Conservation (phyloP, 2,888 invertebrate species). For the Amphimallon solstitiale region DNA sequence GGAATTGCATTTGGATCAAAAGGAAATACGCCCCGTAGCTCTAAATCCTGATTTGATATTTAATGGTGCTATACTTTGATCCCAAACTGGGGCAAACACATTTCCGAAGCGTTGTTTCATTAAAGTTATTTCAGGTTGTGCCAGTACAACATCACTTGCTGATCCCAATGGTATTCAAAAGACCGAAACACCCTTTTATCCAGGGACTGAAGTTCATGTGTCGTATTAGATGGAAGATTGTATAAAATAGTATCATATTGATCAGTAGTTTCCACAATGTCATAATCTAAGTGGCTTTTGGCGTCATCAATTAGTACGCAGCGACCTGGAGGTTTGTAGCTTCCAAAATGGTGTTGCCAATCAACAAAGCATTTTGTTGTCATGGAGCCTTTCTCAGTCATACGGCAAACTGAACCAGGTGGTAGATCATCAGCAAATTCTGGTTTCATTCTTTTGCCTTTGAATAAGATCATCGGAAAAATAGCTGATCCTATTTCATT, state of each 20-base stretch:
- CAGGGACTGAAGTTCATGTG: slow-evolving; percentile 56
- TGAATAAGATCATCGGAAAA: slow-evolving; percentile 53
- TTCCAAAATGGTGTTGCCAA: neutral
- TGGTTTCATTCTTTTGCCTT: slow-evolving; percentile 49
- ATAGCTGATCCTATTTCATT: slow-evolving; percentile 52
- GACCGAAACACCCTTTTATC: slow-evolving; percentile 57
- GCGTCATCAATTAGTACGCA: slow-evolving; percentile 52
- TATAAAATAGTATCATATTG: slow-evolving; percentile 50
- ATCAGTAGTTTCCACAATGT: slow-evolving; percentile 53
- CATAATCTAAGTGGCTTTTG: slow-evolving; percentile 50
- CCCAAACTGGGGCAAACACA: slow-evolving; percentile 48
- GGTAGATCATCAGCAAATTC: slow-evolving; percentile 47
- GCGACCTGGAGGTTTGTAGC: slow-evolving; percentile 45
- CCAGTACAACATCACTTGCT: slow-evolving; percentile 54
- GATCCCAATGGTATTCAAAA: slow-evolving; percentile 56
- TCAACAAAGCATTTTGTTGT: slow-evolving; percentile 42
- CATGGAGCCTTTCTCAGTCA: slow-evolving; percentile 52
- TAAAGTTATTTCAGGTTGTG: slow-evolving; percentile 47
- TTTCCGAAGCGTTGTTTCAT: slow-evolving; percentile 52
- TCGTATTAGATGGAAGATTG: slow-evolving; percentile 57
- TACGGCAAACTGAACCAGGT: slow-evolving; percentile 39
- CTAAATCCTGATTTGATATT: neutral
- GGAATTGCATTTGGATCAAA: no score
- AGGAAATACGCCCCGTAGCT: no score
- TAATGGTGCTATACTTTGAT: neutral